Evolutionary conservation across 2,888 invertebrate genomes (phyloP).

Genomic region (Synergus japonicus): DNA sequence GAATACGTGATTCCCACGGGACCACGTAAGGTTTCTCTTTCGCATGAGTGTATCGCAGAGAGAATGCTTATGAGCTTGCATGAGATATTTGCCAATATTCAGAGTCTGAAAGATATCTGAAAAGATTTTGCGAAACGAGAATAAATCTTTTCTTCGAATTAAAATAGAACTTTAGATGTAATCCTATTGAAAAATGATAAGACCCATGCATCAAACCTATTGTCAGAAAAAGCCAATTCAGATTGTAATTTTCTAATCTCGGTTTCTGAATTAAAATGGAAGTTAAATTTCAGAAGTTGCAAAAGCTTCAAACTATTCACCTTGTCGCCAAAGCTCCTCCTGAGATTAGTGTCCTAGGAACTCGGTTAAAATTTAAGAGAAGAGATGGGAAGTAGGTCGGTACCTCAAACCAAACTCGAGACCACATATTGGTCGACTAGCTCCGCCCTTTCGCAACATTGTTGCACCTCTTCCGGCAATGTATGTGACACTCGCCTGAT

Average conservation of each 20-base stretch:
- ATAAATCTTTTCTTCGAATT: not conserved
- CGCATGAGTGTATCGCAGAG: constrained; percentile 23
- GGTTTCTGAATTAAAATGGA: not conserved
- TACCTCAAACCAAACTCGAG: not conserved
- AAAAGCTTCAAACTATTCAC: not conserved
- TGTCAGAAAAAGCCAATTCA: not conserved
- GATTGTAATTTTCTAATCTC: not conserved
- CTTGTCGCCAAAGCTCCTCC: not conserved
- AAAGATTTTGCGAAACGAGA: constrained; percentile 2
- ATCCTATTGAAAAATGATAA: not conserved
- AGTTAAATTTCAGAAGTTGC: not conserved
- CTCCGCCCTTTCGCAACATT: not conserved
- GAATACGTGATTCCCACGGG: constrained; percentile 69
- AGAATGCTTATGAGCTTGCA: constrained; percentile 25
- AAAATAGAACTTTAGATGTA: not conserved
- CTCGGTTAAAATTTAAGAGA: constrained; percentile 1
- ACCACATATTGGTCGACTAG: not conserved
- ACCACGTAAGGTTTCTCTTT: constrained; percentile 49
- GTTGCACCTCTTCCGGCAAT: not conserved
- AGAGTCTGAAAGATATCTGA: not conserved
- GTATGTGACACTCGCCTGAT: not conserved
- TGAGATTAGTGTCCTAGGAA: not conserved
- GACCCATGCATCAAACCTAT: not conserved
- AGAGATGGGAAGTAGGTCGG: not conserved
- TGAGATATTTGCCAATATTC: constrained; percentile 30